Evolutionary conservation across 2,888 invertebrate genomes (phyloP), one percentile per base, ranked within the genome.

Genomic region (Melipona bicolor): DNA sequence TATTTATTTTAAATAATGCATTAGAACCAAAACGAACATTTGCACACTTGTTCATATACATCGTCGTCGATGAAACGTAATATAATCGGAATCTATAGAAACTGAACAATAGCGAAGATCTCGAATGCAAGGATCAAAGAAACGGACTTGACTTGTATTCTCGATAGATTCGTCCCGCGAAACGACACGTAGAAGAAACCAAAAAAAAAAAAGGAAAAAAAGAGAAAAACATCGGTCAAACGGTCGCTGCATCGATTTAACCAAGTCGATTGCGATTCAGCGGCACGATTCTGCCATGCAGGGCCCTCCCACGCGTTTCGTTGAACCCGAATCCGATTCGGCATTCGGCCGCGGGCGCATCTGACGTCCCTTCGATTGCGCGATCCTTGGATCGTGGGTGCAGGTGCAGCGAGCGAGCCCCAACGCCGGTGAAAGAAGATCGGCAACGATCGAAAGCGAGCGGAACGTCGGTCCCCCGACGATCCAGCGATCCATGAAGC

Each of bases 401-500:
- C 88, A 88, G 88, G 88, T 88, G 88, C 89, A 84, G 77, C 72
- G 78, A 78, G 75, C 79, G 62, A 36, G 62, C 67, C 61, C 21
- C 62, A 52, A 59, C 64, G 72, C 61, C 76, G 75, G 67, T 61
- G 67, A 73, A 82, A 86, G 81, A 82, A 83, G 86, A 89, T 88
- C 84, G 81, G 67, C 77, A 68, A 83, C 85, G 89, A 85, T 85
- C 83, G 88, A 88, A 86, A 82, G 81, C 79, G 83, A 83, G 84
- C 84, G 88, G 89, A 86, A 84, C 88, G 81, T 65, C 9, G 82
- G 81, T 84, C 88, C 83, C 86, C 82, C 86, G 81, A 62, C 83
- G 88, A 89, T 89, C 87, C 91, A 89, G 85, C 90, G 90, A 90
- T 90, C 91, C 91, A 87, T 91, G 88, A 91, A 91, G 88, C 87